Evolutionary conservation across 2,113 vertebrate species (phyloP).

Genomic region (Siphamia tubifer): DNA sequence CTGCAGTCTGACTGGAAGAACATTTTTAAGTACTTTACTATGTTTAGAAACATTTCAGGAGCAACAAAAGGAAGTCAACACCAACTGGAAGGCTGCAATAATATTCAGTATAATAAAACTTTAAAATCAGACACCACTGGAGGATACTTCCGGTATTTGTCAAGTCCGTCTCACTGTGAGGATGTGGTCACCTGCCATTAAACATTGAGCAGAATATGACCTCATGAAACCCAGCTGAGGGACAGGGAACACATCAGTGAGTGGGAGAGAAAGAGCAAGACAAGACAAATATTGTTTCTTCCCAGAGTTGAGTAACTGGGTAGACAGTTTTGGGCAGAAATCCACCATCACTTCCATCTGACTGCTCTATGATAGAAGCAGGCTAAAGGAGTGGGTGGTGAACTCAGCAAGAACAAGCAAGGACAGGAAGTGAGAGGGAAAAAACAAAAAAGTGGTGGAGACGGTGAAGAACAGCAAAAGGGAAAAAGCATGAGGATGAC

Average conservation of each 20-base stretch:
- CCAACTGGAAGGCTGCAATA: not conserved
- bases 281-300: slow-evolving; percentile 10
- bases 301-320: not conserved
- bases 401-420: slow-evolving; percentile 19
- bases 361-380: slow-evolving; percentile 4
- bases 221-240: not conserved
- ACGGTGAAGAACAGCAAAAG: not conserved
- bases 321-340: slow-evolving; percentile 45
- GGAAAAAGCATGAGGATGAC: not conserved
- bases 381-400: slow-evolving; percentile 54
- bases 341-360: slow-evolving; percentile 29
- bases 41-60: no score
- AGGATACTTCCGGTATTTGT: not conserved
- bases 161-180: not conserved
- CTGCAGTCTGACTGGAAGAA: not conserved
- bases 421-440: slow-evolving; percentile 22
- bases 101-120: no score
- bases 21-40: no score
- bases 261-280: not conserved
- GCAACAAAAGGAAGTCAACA: no score
- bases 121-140: no score
- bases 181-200: not conserved
- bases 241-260: not conserved
- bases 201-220: not conserved
- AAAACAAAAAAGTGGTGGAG: slow-evolving; percentile 9